Evolutionary conservation across 2,888 invertebrate species (phyloP).

Genomic region (Pyrocoelia pectoralis): DNA sequence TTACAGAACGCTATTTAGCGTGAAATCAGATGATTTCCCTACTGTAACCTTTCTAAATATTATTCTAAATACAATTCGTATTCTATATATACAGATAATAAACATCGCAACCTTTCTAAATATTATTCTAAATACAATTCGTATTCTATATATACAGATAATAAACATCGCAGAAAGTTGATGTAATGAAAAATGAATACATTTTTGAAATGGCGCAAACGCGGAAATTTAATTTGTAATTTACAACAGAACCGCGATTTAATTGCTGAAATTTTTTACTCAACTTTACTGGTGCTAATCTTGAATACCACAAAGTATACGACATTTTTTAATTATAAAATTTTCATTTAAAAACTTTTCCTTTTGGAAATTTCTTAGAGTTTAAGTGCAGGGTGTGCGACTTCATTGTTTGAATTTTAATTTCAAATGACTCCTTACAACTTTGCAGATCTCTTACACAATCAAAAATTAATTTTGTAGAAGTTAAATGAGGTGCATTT

Average conservation of each 20-base stretch:
- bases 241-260: not conserved
- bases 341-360: not conserved
- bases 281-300: not conserved
- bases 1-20: too few relatives aligned
- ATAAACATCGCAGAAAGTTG: too few relatives aligned
- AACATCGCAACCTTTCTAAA: too few relatives aligned
- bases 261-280: constrained; percentile 1
- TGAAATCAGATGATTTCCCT: too few relatives aligned
- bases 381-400: not conserved
- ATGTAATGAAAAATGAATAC: too few relatives aligned
- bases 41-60: too few relatives aligned
- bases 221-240: not conserved
- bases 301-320: not conserved
- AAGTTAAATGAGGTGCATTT: not conserved
- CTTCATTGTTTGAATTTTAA: not conserved
- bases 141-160: too few relatives aligned
- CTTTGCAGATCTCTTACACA: not conserved
- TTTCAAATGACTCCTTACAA: not conserved
- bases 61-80: too few relatives aligned
- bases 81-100: too few relatives aligned
- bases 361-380: not conserved
- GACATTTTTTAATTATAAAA: not conserved
- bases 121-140: too few relatives aligned
- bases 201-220: not conserved
- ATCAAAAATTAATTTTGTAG: not conserved